These are phyloP conservation scores for Benthosema pterotum DNA, from an alignment of 2,797 vertebrate genomes.

Conservation along the genomic window DNA sequence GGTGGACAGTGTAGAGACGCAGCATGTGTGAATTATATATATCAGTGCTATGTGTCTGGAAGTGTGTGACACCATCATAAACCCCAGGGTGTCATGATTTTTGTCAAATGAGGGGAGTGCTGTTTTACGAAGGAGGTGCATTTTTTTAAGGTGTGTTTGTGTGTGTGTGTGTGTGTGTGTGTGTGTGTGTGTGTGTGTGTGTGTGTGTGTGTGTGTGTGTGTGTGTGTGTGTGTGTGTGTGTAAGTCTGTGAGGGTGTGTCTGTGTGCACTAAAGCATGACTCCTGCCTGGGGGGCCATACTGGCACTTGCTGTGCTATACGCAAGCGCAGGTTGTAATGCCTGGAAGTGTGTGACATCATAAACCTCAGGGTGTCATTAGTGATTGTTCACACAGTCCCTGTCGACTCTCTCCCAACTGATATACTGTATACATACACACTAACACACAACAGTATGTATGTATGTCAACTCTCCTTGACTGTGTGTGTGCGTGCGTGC, in stretches of 20 bases:
- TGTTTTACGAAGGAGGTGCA: not conserved
- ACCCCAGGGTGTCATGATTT: no score
- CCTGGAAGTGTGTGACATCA: conserved; percentile 34
- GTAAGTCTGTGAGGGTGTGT: conserved; percentile 2
- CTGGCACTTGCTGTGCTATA: conserved; percentile 19
- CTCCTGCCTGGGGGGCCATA: conserved; percentile 17
- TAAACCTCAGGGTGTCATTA: conserved; percentile 57
- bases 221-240: not conserved
- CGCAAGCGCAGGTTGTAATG: conserved; percentile 50
- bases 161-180: not conserved
- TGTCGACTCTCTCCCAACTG: conserved; percentile 48
- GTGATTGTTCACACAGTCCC: conserved; percentile 35
- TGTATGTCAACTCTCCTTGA: no score
- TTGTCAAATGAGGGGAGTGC: conserved; percentile 5
- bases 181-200: conserved; percentile 7
- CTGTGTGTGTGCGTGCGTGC: no score
- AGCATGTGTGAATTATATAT: conserved; percentile 16
- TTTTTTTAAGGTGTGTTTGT: no score
- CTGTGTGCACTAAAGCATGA: conserved; percentile 15
- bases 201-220: not conserved
- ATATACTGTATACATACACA: conserved; percentile 15
- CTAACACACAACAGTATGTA: conserved; percentile 9
- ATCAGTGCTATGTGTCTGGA: conserved; percentile 18
- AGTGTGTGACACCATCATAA: no score
- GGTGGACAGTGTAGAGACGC: not conserved